Percentiles rank a stretch among this genome's conserved stretches.
Conservation (phyloP, 2,888 invertebrate species). For the Nysson spinosus region DNA sequence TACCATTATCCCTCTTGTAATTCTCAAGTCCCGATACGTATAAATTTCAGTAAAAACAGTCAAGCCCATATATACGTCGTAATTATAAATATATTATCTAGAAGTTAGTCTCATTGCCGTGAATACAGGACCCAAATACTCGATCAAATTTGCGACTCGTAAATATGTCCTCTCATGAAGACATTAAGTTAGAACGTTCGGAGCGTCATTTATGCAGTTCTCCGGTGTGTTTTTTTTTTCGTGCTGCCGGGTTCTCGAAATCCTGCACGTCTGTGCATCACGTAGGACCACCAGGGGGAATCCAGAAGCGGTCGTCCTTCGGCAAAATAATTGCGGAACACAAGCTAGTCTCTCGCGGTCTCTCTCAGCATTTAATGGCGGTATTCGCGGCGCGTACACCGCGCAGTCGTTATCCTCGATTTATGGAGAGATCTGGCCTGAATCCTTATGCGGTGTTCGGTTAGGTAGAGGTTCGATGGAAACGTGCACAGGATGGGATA, state of each 20-base stretch:
- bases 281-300: slow-evolving; percentile 37
- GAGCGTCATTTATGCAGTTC: background rate
- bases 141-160: slow-evolving; percentile 6
- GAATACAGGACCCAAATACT: background rate
- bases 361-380: slow-evolving; percentile 62
- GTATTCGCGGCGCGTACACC: slow-evolving; percentile 61
- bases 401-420: slow-evolving; percentile 69
- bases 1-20: too few species aligned
- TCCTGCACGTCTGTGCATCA: slow-evolving; percentile 29
- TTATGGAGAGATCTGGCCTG: slow-evolving; percentile 65
- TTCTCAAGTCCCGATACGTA: too few species aligned
- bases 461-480: slow-evolving; percentile 40
- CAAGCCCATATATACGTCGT: too few species aligned
- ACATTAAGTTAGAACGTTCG: slow-evolving; percentile 8
- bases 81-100: too few species aligned
- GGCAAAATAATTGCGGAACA: slow-evolving; percentile 62
- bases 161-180: slow-evolving; percentile 14
- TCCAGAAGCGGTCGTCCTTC: slow-evolving; percentile 58
- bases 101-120: background rate
- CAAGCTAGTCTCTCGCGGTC: slow-evolving; percentile 47
- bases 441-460: slow-evolving; percentile 65
- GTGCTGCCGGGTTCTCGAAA: slow-evolving; percentile 30
- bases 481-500: slow-evolving; percentile 27
- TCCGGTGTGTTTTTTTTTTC: background rate
- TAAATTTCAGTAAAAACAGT: too few species aligned